Conservation (phyloP, 64 coral and sea anemone species). For the Montipora capricornis region DNA sequence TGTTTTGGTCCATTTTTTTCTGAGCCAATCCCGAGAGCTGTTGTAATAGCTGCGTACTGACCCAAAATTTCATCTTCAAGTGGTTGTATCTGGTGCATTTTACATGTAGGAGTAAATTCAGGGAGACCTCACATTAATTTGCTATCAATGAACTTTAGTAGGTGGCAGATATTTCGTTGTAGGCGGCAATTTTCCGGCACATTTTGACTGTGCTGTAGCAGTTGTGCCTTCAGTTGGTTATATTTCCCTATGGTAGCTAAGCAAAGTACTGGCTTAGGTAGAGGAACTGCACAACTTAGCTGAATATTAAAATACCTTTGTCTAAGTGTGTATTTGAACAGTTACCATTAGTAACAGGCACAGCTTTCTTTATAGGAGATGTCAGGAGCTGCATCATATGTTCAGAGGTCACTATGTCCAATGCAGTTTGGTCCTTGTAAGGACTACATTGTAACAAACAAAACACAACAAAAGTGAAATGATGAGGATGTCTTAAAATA, state of each 20-base stretch:
- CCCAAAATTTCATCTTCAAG: too few relatives aligned
- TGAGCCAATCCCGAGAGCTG: too few relatives aligned
- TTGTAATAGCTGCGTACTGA: too few relatives aligned
- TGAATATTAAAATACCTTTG: not conserved
- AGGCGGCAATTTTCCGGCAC: not conserved
- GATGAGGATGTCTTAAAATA: too few relatives aligned
- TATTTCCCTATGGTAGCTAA: too few relatives aligned
- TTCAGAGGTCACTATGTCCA: constrained; percentile 68
- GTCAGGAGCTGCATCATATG: constrained; percentile 63
- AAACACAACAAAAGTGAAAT: not conserved
- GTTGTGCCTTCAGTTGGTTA: too few relatives aligned
- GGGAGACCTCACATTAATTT: too few relatives aligned
- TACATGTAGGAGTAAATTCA: not conserved
- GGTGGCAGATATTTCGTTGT: not conserved
- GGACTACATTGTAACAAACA: constrained; percentile 17
- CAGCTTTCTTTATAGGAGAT: constrained; percentile 35
- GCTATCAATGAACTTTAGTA: too few relatives aligned
- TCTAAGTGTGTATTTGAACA: not conserved
- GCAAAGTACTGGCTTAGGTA: too few relatives aligned
- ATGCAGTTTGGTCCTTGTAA: constrained; percentile 65
- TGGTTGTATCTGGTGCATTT: too few relatives aligned
- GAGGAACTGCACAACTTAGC: too few relatives aligned
- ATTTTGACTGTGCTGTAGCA: not conserved
- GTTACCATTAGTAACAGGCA: constrained; percentile 68
- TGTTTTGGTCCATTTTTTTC: too few relatives aligned